Evolutionary conservation across 2,888 invertebrate species (phyloP), one percentile per base, ranked within the genome.

Genomic region (Meganola albula): DNA sequence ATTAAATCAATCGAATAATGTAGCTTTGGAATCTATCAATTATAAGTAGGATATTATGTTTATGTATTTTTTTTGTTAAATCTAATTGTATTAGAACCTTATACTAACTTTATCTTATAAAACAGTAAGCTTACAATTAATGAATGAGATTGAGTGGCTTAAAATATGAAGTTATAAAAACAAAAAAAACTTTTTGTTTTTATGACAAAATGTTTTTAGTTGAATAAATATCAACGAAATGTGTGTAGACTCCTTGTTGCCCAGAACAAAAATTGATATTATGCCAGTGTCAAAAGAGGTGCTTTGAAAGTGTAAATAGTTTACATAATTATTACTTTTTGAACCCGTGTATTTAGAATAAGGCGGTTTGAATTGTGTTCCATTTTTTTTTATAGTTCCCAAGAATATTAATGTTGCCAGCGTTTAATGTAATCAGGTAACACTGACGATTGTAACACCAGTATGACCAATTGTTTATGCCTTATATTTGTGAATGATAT

Each of bases 261-360:
- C 65, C 70, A 66, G 69, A 71, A 66, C 59, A 62, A 64, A 56
- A 48, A 58, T 61, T 70, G 65, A 73, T 73, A 69, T 70, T 69
- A 65, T 56, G 60, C 69, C 57, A 61, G 79, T 76, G 71, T 78
- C 78, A 80, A 80, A 74, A 67, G 64, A 64, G 83, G 82, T 82
- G 80, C 80, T 83, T 74, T 49, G 52, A 66, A 67, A 59, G 54
- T 77, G 74, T 78, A 76, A 58, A 80, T 71, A 74, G 69, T 65
- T 66, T 61, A 53, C 58, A 63, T 66, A 58, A 58, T 61, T n/a
- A n/a, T 65, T 67, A 71, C 66, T 65, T 62, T 69, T 63, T 63
- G 63, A 64, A 62, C 67, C 64, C 52, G 37, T 48, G 55, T 58
- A 48, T 60, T 59, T 74, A 73, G 72, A 44, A 29, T 74, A 76